phyloP scores from a whole-genome alignment of 1,140 invertebrate species.

The Sycophila sp. region DNA sequence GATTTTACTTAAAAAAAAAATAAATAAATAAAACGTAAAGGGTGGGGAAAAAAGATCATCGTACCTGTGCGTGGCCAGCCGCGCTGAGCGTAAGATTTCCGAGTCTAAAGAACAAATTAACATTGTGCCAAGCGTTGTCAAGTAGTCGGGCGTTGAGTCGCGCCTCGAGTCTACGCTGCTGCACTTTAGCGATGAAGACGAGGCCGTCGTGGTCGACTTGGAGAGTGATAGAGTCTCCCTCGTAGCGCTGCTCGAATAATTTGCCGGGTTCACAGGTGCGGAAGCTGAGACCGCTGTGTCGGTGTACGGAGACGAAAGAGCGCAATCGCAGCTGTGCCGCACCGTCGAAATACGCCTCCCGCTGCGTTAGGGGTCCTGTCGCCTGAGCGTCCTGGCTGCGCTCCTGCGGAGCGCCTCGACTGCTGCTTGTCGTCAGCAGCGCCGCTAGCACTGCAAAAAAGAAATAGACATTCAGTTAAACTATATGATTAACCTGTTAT shows the following conservation, averaged over 20 bases:
- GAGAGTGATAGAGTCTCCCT: conserved; percentile 74
- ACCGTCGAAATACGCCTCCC: conserved; percentile 85
- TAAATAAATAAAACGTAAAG: no score
- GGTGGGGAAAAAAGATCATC: no score
- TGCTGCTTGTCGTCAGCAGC: conserved; percentile 43
- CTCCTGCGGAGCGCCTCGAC: conserved; percentile 46
- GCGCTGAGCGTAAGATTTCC: conserved; percentile 74
- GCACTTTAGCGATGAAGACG: conserved; percentile 70
- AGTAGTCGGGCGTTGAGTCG: conserved; percentile 74
- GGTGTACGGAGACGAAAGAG: conserved; percentile 77
- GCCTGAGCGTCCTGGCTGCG: conserved; percentile 21
- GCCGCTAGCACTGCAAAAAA: conserved; percentile 50
- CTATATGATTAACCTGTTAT: no score
- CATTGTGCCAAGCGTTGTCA: conserved; percentile 84
- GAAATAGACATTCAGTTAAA: no score
- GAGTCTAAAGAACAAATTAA: conserved; percentile 74
- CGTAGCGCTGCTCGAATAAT: conserved; percentile 77
- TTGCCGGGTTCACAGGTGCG: conserved; percentile 80
- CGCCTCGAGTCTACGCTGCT: conserved; percentile 70
- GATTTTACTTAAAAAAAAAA: no score
- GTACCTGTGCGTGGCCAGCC: conserved; percentile 66
- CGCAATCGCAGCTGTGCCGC: conserved; percentile 77
- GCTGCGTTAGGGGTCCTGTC: conserved; percentile 59
- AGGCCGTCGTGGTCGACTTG: conserved; percentile 75
- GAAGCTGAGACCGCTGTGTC: conserved; percentile 82